Conservation (phyloP, 1,140 invertebrate genomes). For the Onthophagus taurus region DNA sequence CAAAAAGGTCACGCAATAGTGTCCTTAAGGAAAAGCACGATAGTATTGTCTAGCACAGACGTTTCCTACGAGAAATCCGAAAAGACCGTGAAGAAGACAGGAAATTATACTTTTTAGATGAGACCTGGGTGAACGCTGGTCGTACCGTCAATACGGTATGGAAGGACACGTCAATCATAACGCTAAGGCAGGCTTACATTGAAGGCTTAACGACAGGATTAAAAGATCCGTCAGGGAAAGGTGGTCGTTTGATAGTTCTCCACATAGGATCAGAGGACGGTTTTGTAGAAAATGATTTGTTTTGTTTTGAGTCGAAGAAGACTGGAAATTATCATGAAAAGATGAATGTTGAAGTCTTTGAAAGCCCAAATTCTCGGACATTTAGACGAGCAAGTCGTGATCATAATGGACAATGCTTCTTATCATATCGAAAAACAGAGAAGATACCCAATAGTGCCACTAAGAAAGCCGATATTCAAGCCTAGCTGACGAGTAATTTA, state of each 20-base stretch:
- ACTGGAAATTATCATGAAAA: slow-evolving; percentile 5
- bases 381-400: too few species aligned
- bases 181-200: slow-evolving; percentile 15
- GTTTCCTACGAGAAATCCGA: too few species aligned
- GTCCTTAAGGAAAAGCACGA: too few species aligned
- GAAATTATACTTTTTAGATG: slow-evolving; percentile 11
- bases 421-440: too few species aligned
- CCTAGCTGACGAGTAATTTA: too few species aligned
- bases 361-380: too few species aligned
- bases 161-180: slow-evolving; percentile 14
- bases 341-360: slow-evolving; percentile 5
- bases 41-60: too few species aligned
- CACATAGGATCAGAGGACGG: slow-evolving; percentile 27
- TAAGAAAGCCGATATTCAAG: too few species aligned
- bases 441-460: too few species aligned
- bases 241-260: slow-evolving; percentile 22
- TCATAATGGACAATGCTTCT: too few species aligned
- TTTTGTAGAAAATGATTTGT: slow-evolving; percentile 22
- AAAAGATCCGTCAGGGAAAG: slow-evolving; percentile 19
- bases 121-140: slow-evolving; percentile 9
- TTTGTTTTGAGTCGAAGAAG: slow-evolving; percentile 16
- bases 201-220: slow-evolving; percentile 23
- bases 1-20: too few species aligned
- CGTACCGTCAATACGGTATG: slow-evolving; percentile 12
- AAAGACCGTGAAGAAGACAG: too few species aligned